phyloP scores from a whole-genome alignment of 1,140 invertebrate genomes.

The Achatina immaculata region DNA sequence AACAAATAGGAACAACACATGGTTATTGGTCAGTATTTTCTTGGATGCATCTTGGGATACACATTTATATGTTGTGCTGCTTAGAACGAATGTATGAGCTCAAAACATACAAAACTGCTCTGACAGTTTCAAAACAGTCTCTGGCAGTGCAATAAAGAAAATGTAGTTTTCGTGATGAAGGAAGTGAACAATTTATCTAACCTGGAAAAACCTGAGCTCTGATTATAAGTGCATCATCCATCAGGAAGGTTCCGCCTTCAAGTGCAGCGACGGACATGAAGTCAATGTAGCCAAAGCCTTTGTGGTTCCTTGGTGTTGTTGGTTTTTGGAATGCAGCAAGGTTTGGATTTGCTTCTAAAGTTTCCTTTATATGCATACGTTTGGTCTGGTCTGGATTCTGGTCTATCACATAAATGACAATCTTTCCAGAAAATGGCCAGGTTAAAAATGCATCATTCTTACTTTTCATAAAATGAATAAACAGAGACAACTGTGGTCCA shows the following conservation, averaged over 20 bases:
- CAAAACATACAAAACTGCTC: too few relatives aligned
- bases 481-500: slow-evolving; percentile 62
- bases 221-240: slow-evolving; percentile 68
- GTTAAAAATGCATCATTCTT: slow-evolving; percentile 86
- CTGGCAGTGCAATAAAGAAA: too few relatives aligned
- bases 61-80: too few relatives aligned
- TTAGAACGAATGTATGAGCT: too few relatives aligned
- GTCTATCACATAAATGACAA: slow-evolving; percentile 77
- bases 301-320: slow-evolving; percentile 65
- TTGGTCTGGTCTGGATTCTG: slow-evolving; percentile 69
- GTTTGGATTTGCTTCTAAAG: slow-evolving; percentile 65
- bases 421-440: slow-evolving; percentile 88
- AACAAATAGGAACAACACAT: too few relatives aligned
- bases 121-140: too few relatives aligned
- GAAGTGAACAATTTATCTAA: too few relatives aligned
- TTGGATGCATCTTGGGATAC: too few relatives aligned
- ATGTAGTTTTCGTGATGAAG: too few relatives aligned
- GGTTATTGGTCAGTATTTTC: too few relatives aligned
- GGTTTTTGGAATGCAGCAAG: slow-evolving; percentile 70
- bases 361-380: slow-evolving; percentile 62
- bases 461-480: slow-evolving; percentile 86
- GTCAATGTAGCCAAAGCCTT: slow-evolving; percentile 71
- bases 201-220: slow-evolving; percentile 62
- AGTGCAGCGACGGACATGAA: slow-evolving; percentile 64
- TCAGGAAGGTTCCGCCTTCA: slow-evolving; percentile 59